Base-by-base conservation (phyloP, 2,113 vertebrate species). In the Poeciliopsis prolifica region DNA sequence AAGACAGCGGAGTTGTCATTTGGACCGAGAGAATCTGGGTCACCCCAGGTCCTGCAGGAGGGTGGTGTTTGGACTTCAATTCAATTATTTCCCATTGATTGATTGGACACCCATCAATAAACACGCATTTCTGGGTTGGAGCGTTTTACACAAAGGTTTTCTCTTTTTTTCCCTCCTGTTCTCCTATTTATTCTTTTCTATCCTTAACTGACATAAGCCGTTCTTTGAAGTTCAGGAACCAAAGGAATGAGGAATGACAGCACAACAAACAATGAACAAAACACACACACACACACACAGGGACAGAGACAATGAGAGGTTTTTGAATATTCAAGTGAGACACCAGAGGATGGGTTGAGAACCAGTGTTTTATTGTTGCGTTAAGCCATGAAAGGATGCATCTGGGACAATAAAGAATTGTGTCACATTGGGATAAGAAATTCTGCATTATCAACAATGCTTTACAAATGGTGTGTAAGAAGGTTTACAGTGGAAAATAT, bases 231-330 rank as follows among this genome's bases (percentile, higher is more conserved):
- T 91, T 87, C 87, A 84, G 87, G 86, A 88, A 84, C 87, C 82
- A 87, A 86, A 89, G 22, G 22, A 58, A 87, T 79, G 81, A 88
- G 87, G 77, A 90, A 91, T 92, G 87, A 94, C 89, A 84, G 90
- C 87, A 86, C 81, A 86, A 91, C 89, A 93, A 92, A 95, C 93
- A 93, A 93, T 90, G 89, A 93, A 93, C 90, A 93, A 92, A 94
- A 91, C 82, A 81, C 81, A 64, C 72, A 30, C 54, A 22, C 8
- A 22, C 9, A 22, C 28, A 19, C 9, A 22, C 51, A 24, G 12
- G 22, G n/a, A 74, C 69, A 89, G 90, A 92, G 89, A 91, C 88
- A 92, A 94, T 88, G 88, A 91, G 79, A 84, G 71, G 78, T 85
- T 77, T 89, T 91, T 89, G 90, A 93, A 92, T 93, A 92, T 94